phyloP scores from a whole-genome alignment of 64 coral and sea anemone genomes.

The Montipora sp. region DNA sequence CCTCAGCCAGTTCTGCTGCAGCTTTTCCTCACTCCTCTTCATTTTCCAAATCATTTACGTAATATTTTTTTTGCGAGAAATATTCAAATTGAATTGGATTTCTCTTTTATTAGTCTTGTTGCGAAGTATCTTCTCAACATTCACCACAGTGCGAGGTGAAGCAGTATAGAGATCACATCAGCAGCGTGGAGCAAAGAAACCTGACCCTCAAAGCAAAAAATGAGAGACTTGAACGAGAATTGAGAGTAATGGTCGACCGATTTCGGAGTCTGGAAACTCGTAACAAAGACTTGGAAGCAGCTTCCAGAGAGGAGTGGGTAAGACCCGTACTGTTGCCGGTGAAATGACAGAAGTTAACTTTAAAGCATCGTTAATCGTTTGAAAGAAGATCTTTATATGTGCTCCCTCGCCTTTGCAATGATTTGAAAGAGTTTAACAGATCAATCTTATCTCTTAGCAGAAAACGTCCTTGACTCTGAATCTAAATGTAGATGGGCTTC shows the following conservation, averaged over 20 bases:
- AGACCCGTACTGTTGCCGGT: neutral
- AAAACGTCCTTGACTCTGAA: no score
- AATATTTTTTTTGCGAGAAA: neutral
- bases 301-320: constrained; percentile 18
- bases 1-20: no score
- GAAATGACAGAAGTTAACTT: no score
- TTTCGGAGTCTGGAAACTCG: constrained; percentile 67
- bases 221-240: constrained; percentile 85
- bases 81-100: neutral
- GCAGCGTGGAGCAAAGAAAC: constrained; percentile 83
- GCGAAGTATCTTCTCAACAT: neutral
- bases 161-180: constrained; percentile 81
- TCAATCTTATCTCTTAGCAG: no score
- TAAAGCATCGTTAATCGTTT: no score
- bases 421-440: no score
- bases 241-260: constrained; percentile 74
- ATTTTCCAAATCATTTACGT: neutral
- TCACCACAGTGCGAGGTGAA: constrained; percentile 41
- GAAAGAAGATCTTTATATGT: no score
- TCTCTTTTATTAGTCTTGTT: neutral
- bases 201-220: constrained; percentile 83
- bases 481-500: no score
- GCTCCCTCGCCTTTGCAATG: no score
- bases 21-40: no score
- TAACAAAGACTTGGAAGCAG: constrained; percentile 29